Evolutionary conservation across 1,140 invertebrate species (phyloP).

Genomic region (Halesus radiatus): DNA sequence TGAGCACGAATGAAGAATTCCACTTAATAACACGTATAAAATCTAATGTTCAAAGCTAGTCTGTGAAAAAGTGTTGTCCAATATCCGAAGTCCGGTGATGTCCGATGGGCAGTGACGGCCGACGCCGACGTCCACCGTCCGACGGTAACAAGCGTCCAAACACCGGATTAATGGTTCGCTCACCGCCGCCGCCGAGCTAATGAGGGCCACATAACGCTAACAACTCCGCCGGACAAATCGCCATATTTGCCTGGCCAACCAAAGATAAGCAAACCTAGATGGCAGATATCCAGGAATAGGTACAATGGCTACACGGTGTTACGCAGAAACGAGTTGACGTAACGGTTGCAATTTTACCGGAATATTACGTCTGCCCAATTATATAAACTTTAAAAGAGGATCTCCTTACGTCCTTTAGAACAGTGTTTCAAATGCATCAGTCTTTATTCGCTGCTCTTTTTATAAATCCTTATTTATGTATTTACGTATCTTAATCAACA

Average conservation of each 20-base stretch:
- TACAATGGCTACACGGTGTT: not conserved
- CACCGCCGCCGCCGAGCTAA: constrained; percentile 40
- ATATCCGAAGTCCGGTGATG: too few relatives aligned
- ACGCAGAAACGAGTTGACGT: constrained; percentile 4
- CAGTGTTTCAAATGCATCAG: too few relatives aligned
- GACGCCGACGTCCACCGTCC: not conserved
- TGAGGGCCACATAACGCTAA: constrained; percentile 42
- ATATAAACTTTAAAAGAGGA: too few relatives aligned
- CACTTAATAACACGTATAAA: too few relatives aligned
- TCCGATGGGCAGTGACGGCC: not conserved
- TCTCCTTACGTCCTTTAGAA: too few relatives aligned
- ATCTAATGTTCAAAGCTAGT: too few relatives aligned
- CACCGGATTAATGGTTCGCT: constrained; percentile 45
- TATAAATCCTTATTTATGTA: too few relatives aligned
- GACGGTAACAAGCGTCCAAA: constrained; percentile 21
- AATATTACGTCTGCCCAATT: not conserved
- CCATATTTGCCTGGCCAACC: constrained; percentile 21
- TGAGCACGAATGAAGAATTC: too few relatives aligned
- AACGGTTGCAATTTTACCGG: not conserved
- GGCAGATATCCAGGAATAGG: constrained; percentile 8
- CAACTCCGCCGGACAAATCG: constrained; percentile 21
- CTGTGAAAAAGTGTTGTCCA: too few relatives aligned
- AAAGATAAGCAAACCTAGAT: constrained; percentile 1
- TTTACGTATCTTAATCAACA: too few relatives aligned
- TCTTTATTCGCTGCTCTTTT: too few relatives aligned